Evolutionary conservation across 2,797 vertebrate genomes (phyloP), one percentile per base, ranked within the genome.

Genomic region (Enteromius argenteus): DNA sequence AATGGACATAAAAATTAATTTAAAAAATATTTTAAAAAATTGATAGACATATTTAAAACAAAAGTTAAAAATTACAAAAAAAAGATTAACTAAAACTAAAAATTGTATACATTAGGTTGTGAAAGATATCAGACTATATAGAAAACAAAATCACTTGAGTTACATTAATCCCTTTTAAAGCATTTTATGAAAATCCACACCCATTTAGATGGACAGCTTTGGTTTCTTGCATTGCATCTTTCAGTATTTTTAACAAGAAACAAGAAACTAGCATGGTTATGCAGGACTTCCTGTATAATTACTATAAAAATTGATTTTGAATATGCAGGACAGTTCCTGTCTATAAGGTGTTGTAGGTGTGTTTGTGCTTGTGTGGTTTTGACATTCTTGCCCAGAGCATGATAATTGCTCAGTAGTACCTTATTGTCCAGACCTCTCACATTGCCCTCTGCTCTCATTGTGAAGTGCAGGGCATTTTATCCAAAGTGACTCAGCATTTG

Each of bases 331-430:
- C 11, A 17, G 49, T 79, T 82, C 30, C 68, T 85, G 69, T 77
- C 21, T 46, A 27, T 73, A 13, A 1, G 19, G 17, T 73, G 23
- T 73, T 8, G 0, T 13, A 3, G 2, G 6, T 19, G 14, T 51
- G 44, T 79, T 21, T 62, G 46, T 17, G 14, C 19, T 27, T 80
- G 66, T 71, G 66, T 58, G 46, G 15, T 51, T 78, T 56, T 53
- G 21, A 60, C 74, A 42, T 37, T 75, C 19, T 56, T 32, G 17
- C 27, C 17, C 42, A 23, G 69, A 46, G 69, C 66, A 37, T 30
- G 39, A 37, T 85, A 85, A 85, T 86, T 82, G 77, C 32, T 44
- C 79, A 44, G 53, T 68, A 68, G 79, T 77, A 49, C 56, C 66
- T 35, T 76, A 14, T 72, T 82, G 67, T 80, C 15, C 80, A 66